phyloP scores from a whole-genome alignment of 2,113 vertebrate genomes.

The Forbesichthys agassizii region DNA sequence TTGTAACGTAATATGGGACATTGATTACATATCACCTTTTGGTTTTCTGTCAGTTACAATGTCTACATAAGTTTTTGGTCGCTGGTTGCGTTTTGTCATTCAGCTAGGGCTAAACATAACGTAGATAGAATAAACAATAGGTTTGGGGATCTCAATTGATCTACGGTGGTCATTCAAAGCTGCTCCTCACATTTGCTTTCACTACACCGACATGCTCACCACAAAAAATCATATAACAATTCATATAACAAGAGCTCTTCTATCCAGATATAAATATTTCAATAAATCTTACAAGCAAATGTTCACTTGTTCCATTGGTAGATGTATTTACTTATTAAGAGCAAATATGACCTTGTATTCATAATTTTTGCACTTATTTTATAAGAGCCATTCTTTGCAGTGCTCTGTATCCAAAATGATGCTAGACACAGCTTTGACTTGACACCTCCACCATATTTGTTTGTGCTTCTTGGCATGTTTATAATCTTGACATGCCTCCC shows the following conservation, averaged over 20 bases:
- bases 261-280: no score
- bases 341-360: no score
- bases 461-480: slow-evolving; percentile 54
- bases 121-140: not conserved
- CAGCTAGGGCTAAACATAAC: not conserved
- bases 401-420: not conserved
- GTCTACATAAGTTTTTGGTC: not conserved
- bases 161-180: not conserved
- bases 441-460: slow-evolving; percentile 31
- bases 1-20: not conserved
- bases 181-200: not conserved
- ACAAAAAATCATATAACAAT: no score
- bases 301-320: no score
- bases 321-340: no score
- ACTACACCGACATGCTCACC: not conserved
- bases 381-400: no score
- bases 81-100: no score
- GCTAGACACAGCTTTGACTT: slow-evolving; percentile 29
- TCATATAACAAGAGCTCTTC: no score
- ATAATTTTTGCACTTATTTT: no score
- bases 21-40: slow-evolving; percentile 11
- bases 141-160: not conserved
- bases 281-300: no score
- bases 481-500: slow-evolving; percentile 27
- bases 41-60: not conserved